phyloP scores from a whole-genome alignment of 1,140 invertebrate species.

The Zaprionus kolodkinae region DNA sequence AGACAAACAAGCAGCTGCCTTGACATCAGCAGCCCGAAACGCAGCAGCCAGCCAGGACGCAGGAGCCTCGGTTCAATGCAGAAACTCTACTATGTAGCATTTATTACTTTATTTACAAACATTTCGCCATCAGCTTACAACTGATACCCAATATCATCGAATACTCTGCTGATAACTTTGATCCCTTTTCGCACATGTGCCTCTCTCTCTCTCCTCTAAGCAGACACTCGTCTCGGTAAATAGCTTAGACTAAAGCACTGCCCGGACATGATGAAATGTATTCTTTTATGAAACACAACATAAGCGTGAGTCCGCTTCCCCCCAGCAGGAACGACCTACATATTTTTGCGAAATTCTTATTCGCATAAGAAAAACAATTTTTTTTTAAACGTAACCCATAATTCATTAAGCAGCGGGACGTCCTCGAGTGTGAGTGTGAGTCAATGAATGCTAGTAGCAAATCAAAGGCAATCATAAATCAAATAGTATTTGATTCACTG shows the following conservation, averaged over 20 bases:
- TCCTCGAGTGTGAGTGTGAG: constrained; percentile 1
- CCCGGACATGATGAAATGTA: not conserved
- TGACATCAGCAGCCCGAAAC: constrained; percentile 35
- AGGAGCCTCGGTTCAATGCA: not conserved
- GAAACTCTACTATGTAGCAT: constrained; percentile 12
- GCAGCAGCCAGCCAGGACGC: constrained; percentile 6
- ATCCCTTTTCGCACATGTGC: constrained; percentile 15
- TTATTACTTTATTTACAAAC: constrained; percentile 36
- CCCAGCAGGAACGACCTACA: not conserved
- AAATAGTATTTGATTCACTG: constrained; percentile 71
- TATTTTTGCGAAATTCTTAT: constrained; percentile 8
- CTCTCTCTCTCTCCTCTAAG: not conserved
- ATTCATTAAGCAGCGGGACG: constrained; percentile 68
- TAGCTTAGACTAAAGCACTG: constrained; percentile 1
- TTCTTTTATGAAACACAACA: not conserved
- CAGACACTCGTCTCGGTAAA: constrained; percentile 5
- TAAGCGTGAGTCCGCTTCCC: not conserved
- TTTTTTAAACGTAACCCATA: constrained; percentile 30
- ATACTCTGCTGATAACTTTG: not conserved
- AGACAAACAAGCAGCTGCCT: constrained; percentile 68
- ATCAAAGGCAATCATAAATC: constrained; percentile 77
- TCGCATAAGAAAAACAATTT: not conserved
- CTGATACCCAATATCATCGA: constrained; percentile 12
- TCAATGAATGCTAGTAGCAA: constrained; percentile 24
- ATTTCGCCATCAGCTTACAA: constrained; percentile 26